Evolutionary conservation across 2,888 invertebrate species (phyloP), one percentile per base, ranked within the genome.

Genomic region (Dendrolimus pini): DNA sequence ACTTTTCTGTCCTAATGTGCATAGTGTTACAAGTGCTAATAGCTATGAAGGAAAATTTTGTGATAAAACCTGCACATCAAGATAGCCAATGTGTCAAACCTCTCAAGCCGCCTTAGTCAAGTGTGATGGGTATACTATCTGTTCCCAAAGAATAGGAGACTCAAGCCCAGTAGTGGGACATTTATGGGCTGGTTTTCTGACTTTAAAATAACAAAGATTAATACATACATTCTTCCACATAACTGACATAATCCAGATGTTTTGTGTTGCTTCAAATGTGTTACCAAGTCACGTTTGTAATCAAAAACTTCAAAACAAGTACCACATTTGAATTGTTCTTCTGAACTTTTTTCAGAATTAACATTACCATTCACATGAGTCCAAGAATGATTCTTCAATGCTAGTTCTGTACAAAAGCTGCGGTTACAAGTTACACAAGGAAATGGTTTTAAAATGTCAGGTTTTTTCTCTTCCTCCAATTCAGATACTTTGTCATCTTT

Each of bases 201-300:
- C 30, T 0, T 30, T 30, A 30, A 18, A 30, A 30, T 30, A 30
- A 30, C 30, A 30, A 30, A 6, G 30, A 30, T 30, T 30, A 41
- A 18, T 55, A 91, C 93, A 92, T 81, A 94, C 94, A 92, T 89
- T 86, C 94, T 85, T 62, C 93, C 93, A 80, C 94, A 94, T 65
- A 93, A 88, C 71, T 93, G 92, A 70, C 94, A 94, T 74, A 92
- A 90, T 63, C 93, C 93, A 73, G 91, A 92, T 60, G 92, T 91
- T 70, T 92, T 88, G 74, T 93, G 47, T 56, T 74, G 94, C 75
- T 94, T 94, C 62, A 94, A 77, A 79, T 94, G 94, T 56, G 91
- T 86, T 73, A 94, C 92, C 55, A 94, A 82, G 73, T 93, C 93
- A 63, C 90, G 91, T 80, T 93, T 94, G 12, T 91, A 92, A 42